Base-by-base conservation (phyloP, 2,797 vertebrate species). In the Poecilia velifera region DNA sequence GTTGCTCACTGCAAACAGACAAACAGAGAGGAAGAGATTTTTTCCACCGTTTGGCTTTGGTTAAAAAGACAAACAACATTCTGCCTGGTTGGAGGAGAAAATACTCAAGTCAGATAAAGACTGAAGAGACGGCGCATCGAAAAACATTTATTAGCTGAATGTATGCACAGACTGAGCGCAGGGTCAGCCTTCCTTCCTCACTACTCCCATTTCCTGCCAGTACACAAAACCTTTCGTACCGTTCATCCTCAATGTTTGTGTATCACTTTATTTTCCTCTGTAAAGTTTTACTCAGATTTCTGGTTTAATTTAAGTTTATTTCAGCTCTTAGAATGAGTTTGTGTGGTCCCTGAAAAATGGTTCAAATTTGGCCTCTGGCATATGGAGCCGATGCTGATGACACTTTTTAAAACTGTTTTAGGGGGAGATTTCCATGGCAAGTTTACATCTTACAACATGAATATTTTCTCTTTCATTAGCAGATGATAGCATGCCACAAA, bases 1-100 rank as follows among this genome's bases (percentile, higher is more conserved):
- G 28, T 85, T 87, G 90, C 71, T 85, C 6, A 93, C 94, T 95
- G 87, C 78, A 51, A 70, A 87, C 34, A 39, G 49, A 86, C 59
- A 89, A 31, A 81, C 39, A 78, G 2, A 82, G 18, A 49, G 25
- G 4, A 43, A 9, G 7, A 18, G 22, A 20, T 10, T 5, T 22
- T 31, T 28, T 46, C 22, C 25, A 9, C 6, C 10, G 18, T 12
- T 59, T 45, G 34, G 55, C 18, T 74, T 59, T 10, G 34, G 25
- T 34, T 18, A 46, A 31, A 62, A 45, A 13, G 10, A 6, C 36
- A 28, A 6, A 18, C 72, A 22, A 73, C 13, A 73, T 36, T 53
- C 9, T 31, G 39, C 8, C 16, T 59, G 25, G 39, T 3, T 31
- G n/a, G 8, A 20, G 73, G 25, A 74, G 25, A 31, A 45, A 59